Evolutionary conservation across 2,888 invertebrate species (phyloP), one percentile per base, ranked within the genome.

Genomic region (Epinotia nisella): DNA sequence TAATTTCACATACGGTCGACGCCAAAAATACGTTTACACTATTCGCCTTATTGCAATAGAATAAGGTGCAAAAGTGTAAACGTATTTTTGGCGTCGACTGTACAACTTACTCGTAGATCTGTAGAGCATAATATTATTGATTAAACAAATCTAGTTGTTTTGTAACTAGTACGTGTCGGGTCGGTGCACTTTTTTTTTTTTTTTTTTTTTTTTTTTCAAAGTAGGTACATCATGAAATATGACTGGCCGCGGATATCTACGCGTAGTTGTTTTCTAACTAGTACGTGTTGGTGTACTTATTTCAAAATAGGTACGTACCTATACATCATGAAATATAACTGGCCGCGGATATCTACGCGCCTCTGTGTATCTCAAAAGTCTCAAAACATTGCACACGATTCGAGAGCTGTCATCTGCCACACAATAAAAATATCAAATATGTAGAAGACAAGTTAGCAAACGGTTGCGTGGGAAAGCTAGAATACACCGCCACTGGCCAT

Each of bases 381-480:
- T 60, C 51, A 59, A 66, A 39, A 66, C 71, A 53, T 60, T 41
- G 29, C 59, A 17, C 62, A 72, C 73, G 58, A 51, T 73, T 69
- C 69, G 64, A 73, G 68, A 59, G 11, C 24, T 59, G 58, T 64
- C 41, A 81, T 82, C 76, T 77, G 75, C 71, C 75, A 70, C 80
- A 82, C 82, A 79, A 83, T 81, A 77, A 81, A 81, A 83, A 78
- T 77, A 76, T 77, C 80, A 78, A 81, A 80, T 77, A n/a, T n/a
- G n/a, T n/a, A 76, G 71, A 75, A 72, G 67, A 61, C 72, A 68
- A 79, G 77, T 80, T 80, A 76, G 77, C 78, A 70, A 77, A 78
- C 77, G 77, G 78, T 81, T 80, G 82, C 82, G 82, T 85, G 86
- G 83, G 82, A 86, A 84, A 83, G 82, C 79, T 72, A 74, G 76